Base-by-base conservation (phyloP, 2,113 vertebrate genomes). In the Hydrochoerus hydrochaeris region DNA sequence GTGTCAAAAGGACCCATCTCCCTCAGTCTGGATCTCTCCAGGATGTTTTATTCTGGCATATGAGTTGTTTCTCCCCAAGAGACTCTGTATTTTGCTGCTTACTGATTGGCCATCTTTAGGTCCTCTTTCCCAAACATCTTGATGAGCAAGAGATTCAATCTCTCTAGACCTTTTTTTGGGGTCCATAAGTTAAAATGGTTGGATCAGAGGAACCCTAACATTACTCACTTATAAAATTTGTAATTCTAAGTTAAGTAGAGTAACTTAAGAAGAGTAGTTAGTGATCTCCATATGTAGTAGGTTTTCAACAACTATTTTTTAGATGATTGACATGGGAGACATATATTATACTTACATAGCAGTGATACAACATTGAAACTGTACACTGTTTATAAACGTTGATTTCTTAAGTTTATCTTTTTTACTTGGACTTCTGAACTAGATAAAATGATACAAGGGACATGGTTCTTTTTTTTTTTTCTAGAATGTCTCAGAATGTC, bases 241-340 rank as follows among this genome's bases (percentile, higher is more conserved):
- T 96, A n/a, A 73, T 12, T 14, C 3, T 83, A 44, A 16, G 10
- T 71, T 24, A 67, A 93, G n/a, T n/a, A n/a, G n/a, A n/a, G n/a
- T n/a, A n/a, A n/a, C n/a, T n/a, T n/a, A n/a, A 52, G 41, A 60
- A 88, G 85, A 63, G 19, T 78, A 90, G 38, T 88, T 30, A 93
- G 49, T 85, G 82, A 73, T 69, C 22, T 5, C 90, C 41, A 46
- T 44, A 87, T 90, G 22, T 65, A 83, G 20, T 81, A 93, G n/a
- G 35, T 44, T 7, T 30, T 91, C 54, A 94, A 52, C 35, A 94
- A 95, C 63, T 87, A 75, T 89, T 77, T 82, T 6, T 85, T 96
- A 22, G 41, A 41, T 89, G 54, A 57, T 49, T 90, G 82, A 63
- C 32, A 41, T 58, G 28, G 63, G 41, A 62, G 54, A 60, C 12